Conservation (phyloP, 2,888 invertebrate genomes). For the Microplitis manilae region DNA sequence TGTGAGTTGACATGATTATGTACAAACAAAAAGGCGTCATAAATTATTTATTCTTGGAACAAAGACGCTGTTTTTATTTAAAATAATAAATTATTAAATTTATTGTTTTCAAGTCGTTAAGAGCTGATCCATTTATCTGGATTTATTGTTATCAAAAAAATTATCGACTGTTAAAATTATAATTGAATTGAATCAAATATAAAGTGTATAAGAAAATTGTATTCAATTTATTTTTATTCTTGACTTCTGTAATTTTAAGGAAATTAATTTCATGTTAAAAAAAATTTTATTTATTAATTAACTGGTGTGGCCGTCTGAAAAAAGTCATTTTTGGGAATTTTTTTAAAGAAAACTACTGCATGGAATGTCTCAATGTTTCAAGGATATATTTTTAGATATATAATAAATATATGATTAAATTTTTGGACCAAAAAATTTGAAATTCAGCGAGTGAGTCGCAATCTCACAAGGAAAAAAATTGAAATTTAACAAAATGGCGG, state of each 20-base stretch:
- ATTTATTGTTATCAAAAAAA: slow-evolving; percentile 13
- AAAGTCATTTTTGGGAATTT: too few relatives aligned
- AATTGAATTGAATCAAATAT: slow-evolving; percentile 9
- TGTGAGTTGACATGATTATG: slow-evolving; percentile 23
- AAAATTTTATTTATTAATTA: neutral
- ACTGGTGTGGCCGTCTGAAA: too few relatives aligned
- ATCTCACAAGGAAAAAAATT: too few relatives aligned
- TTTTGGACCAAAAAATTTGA: too few relatives aligned
- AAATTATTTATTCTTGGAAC: slow-evolving; percentile 12
- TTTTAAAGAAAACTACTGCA: too few relatives aligned
- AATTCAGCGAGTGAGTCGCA: too few relatives aligned
- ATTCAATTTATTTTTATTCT: slow-evolving; percentile 10
- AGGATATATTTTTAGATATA: too few relatives aligned
- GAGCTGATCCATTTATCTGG: slow-evolving; percentile 12
- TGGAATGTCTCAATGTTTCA: too few relatives aligned
- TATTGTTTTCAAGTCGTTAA: slow-evolving; percentile 15
- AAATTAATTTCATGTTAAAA: neutral
- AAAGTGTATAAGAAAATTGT: slow-evolving; percentile 2
- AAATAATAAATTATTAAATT: slow-evolving; percentile 6
- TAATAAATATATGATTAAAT: too few relatives aligned
- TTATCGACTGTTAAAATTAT: slow-evolving; percentile 8
- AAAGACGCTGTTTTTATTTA: neutral
- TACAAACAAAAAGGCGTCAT: slow-evolving; percentile 11
- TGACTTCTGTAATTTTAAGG: neutral
- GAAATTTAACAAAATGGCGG: too few relatives aligned